Percentiles rank a stretch among this genome's conserved stretches.
Conservation (phyloP, 2,797 vertebrate species). For the Macrochelys suwanniensis region DNA sequence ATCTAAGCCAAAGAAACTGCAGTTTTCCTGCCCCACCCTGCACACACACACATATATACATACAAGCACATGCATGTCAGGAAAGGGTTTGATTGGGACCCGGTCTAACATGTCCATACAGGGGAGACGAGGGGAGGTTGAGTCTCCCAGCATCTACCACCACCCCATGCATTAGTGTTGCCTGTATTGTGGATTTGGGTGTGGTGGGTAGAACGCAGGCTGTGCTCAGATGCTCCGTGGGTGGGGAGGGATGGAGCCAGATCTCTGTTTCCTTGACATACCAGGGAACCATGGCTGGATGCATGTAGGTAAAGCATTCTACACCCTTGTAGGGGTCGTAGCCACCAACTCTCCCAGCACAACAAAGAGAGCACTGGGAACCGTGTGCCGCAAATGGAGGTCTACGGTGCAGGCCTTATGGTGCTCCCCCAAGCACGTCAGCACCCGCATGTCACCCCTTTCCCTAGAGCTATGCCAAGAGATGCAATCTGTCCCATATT, state of each 20-base stretch:
- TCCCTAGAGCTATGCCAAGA: not conserved
- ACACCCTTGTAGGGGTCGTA: no score
- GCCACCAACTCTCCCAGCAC: no score
- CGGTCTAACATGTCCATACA: not conserved
- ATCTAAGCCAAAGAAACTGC: not conserved
- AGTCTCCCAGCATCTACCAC: not conserved
- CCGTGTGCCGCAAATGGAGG: no score
- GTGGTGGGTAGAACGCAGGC: not conserved
- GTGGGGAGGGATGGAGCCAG: not conserved
- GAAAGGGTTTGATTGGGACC: no score
- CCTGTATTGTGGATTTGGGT: not conserved
- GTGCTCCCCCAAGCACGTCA: not conserved
- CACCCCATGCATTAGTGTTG: no score
- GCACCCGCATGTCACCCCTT: not conserved
- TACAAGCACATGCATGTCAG: not conserved
- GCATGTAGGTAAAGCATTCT: not conserved
- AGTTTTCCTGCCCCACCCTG: not conserved
- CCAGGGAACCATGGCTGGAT: not conserved
- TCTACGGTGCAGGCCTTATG: not conserved
- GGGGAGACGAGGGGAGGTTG: not conserved
- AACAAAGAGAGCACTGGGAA: not conserved
- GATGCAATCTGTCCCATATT: not conserved
- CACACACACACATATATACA: not conserved
- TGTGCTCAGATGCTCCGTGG: not conserved
- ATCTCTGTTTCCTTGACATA: not conserved